Evolutionary conservation across 2,888 invertebrate species (phyloP), one percentile per base, ranked within the genome.

Genomic region (Eubasilissa splendida): DNA sequence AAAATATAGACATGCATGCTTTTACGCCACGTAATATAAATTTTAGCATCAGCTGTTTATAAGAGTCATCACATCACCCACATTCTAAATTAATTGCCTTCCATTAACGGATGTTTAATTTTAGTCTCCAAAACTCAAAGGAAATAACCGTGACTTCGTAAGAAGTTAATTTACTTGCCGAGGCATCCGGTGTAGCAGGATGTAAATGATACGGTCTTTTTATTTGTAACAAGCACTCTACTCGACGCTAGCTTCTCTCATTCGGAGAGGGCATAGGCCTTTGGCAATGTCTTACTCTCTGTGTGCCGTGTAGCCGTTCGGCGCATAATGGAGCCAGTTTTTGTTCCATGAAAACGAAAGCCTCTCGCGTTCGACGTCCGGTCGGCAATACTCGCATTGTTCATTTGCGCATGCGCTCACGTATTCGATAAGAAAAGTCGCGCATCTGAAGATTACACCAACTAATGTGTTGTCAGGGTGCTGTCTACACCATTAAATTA

Each of bases 311-410:
- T 14, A 71, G 60, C 50, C 52, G 60, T 10, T 75, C 14, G 22
- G 14, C 5, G 59, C 60, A 60, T 74, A 74, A 9, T 74, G 50
- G 12, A 12, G 11, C 74, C 12, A 75, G 12, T 60, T 75, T 75
- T 75, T 75, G 52, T 50, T 60, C n/a, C 60, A 59, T 12, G 12
- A 75, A 60, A 75, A 59, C 22, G 75, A 75, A 75, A 75, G 60
- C 75, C 58, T 42, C 22, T 14, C 50, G 7, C 53, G 14, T 52
- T n/a, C 11, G 31, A 53, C 11, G 71, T 2, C 33, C 58, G n/a
- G 58, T 58, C 58, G 58, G 58, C 9, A 58, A n/a, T n/a, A 58
- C 11, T 58, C 12, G 4, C 58, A 58, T 58, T 58, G 58, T 58
- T 4, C 58, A 8, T 11, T 58, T 3, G 58, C 11, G 58, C n/a